Evolutionary conservation across 2,113 vertebrate species (phyloP).

Genomic region (Orycteropus afer): DNA sequence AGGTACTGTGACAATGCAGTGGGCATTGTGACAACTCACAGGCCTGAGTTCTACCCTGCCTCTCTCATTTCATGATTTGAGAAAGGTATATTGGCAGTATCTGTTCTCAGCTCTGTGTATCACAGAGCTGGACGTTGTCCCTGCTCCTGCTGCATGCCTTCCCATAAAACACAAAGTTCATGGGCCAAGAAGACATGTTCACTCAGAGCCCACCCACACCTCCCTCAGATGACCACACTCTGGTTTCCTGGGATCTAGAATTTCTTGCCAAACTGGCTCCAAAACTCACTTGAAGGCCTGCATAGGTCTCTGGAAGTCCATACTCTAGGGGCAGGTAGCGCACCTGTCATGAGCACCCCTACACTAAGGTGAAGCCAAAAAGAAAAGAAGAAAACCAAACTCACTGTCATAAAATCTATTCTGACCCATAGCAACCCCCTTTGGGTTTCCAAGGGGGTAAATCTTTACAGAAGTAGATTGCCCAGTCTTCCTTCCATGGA

Average conservation of each 20-base stretch:
- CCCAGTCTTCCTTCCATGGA: no score
- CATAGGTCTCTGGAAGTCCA: neutral
- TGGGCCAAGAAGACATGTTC: neutral
- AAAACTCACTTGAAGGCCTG: neutral
- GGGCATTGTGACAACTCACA: neutral
- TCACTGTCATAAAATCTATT: no score
- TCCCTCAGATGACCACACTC: neutral
- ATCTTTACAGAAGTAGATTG: no score
- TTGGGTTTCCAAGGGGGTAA: no score
- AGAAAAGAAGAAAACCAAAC: no score
- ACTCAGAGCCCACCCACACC: neutral
- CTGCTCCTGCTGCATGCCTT: neutral
- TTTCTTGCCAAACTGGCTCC: neutral
- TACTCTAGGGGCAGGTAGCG: neutral
- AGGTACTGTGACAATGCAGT: neutral
- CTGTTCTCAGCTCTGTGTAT: neutral
- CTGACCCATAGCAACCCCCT: no score
- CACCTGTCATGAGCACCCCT: no score
- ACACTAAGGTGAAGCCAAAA: no score
- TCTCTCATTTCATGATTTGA: neutral
- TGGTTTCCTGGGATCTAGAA: neutral
- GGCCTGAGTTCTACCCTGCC: neutral
- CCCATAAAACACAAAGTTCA: neutral
- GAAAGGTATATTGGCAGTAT: neutral
- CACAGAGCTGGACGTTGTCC: neutral